Base-by-base conservation (phyloP, 1,140 invertebrate species). In the Drosophila oshimai region DNA sequence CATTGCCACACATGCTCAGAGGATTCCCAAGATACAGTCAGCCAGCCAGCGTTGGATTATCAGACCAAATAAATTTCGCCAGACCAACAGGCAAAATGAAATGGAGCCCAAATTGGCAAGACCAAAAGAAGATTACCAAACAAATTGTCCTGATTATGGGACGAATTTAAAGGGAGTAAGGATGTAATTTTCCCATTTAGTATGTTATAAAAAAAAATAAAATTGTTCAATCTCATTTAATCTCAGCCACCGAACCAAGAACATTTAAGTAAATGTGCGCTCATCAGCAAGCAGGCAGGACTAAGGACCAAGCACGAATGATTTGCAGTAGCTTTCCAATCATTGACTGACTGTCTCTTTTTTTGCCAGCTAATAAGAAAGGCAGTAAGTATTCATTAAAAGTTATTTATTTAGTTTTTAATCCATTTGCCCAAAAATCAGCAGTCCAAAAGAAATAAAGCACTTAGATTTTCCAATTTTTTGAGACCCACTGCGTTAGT, bases 371-470 rank as follows among this genome's bases (percentile, higher is more conserved):
- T 73, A 86, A 86, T 86, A 86, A 86, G 86, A 80, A 86, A 79
- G 57, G 67, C 72, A 62, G 67, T 87, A 78, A 86, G 58, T 72
- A 80, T 87, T 86, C 73, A 81, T 80, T 80, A 81, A 86, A 86
- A 87, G 80, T 76, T 80, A 86, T 86, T 80, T 86, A 86, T 86
- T 80, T 86, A 51, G 75, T 80, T 86, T 86, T 81, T 72, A 86
- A 87, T 42, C 70, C 64, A 74, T 79, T 78, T 79, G 49, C 33
- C 31, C 39, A 74, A 74, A 74, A 70, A 58, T 77, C 70, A 77
- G 73, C 62, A 83, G 61, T 46, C 42, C 36, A 72, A 37, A 39
- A 39, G 29, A 54, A 67, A 50, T 62, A 18, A 61, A 44, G 39
- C 37, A 58, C 24, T 50, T 47, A 39, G 13, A 18, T 22, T 39